Percentiles rank a stretch among this genome's conserved stretches.
Evolutionary conservation across 2,113 vertebrate species (phyloP).

Genomic region (Salvelinus fontinalis): DNA sequence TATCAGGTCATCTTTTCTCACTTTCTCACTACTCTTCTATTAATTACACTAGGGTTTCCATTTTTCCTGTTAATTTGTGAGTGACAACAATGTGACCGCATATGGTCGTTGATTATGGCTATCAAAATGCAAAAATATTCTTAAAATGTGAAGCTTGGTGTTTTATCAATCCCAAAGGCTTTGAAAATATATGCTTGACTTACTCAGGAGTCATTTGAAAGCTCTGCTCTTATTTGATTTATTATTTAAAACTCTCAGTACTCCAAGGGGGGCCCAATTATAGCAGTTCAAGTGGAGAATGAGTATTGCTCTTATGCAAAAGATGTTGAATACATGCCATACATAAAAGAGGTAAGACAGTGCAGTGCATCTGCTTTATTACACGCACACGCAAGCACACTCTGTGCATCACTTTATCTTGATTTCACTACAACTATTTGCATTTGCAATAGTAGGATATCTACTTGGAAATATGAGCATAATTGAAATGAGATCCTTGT

Average conservation of each 20-base stretch:
- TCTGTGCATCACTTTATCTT: neutral
- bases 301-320: slow-evolving; percentile 90
- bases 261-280: slow-evolving; percentile 86
- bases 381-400: neutral
- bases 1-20: slow-evolving; percentile 75
- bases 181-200: too few relatives aligned
- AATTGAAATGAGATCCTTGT: neutral
- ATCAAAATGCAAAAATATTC: neutral
- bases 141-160: too few relatives aligned
- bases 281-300: slow-evolving; percentile 93
- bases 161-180: too few relatives aligned
- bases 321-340: slow-evolving; percentile 85
- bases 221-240: slow-evolving; percentile 24
- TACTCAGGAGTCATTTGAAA: neutral
- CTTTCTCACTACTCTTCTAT: neutral
- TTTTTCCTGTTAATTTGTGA: neutral
- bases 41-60: neutral
- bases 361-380: neutral
- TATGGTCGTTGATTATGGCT: too few relatives aligned
- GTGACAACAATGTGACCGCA: too few relatives aligned
- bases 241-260: slow-evolving; percentile 70
- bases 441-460: neutral
- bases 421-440: neutral
- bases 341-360: slow-evolving; percentile 79
- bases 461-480: neutral